These are phyloP conservation scores for Notiomystis cincta DNA, from an alignment of 2,113 vertebrate genomes.

Conservation along the genomic window DNA sequence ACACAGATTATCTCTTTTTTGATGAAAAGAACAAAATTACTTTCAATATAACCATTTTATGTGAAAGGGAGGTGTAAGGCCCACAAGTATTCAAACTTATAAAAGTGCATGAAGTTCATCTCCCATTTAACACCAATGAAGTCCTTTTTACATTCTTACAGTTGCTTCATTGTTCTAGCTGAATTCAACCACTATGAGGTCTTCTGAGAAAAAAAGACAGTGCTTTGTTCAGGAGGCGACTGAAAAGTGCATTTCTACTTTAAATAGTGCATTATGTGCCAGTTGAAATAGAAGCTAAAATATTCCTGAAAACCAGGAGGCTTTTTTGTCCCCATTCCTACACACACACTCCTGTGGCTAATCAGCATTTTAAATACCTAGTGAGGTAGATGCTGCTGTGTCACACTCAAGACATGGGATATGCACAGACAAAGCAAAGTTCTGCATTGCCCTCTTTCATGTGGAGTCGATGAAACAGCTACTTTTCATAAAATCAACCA, in stretches of 20 bases:
- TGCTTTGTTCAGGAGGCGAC: background rate
- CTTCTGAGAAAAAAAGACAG: slow-evolving; percentile 24
- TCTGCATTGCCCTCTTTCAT: background rate
- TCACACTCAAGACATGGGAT: background rate
- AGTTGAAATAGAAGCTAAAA: background rate
- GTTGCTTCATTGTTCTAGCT: slow-evolving; percentile 2
- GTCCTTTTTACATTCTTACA: background rate
- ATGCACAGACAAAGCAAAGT: background rate
- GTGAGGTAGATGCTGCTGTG: background rate
- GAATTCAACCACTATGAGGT: background rate
- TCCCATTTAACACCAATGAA: background rate
- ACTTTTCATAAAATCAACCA: background rate
- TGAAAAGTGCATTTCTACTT: background rate
- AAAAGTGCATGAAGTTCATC: background rate
- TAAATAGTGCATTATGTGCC: background rate
- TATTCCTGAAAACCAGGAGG: background rate
- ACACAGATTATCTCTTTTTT: background rate
- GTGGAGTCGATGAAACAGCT: background rate
- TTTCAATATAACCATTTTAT: background rate
- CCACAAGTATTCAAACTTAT: background rate
- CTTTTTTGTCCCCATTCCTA: background rate
- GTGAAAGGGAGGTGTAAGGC: background rate
- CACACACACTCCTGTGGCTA: background rate
- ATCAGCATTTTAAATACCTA: background rate
- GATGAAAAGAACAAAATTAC: background rate